Base-by-base conservation (phyloP, 2,113 vertebrate species). In the Eleginops maclovinus region DNA sequence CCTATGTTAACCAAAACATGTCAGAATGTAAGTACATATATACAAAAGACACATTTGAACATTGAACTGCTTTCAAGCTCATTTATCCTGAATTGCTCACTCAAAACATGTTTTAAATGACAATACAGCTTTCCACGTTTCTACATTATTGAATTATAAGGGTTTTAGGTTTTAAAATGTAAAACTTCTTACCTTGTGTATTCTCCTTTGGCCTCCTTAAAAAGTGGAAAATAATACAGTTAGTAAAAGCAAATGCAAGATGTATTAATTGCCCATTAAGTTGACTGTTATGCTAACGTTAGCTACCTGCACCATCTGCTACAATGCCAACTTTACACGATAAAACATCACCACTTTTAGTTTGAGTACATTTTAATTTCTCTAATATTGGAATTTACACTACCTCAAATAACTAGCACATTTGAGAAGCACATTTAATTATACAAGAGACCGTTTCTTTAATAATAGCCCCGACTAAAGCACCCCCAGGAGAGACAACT, bases 191-290 rank as follows among this genome's bases (percentile, higher is more conserved):
- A 99, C 98, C 97, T 97, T 89, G 86, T 95, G 88, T 96, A 97
- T 93, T 98, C 96, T 61, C 98, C 97, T 90, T 97, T 97, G 63
- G 96, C 95, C 94, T 99, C 98, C 98, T 99, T 82, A 61, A 95
- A 96, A 91, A 88, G 64, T 9, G 66, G 10, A 44, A 90, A 54
- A 93, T 31, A 88, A 81, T 10, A 7, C 15, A 85, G 88, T 89
- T 75, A 4, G 73, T 80, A 26, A 44, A 40, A 24, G 16, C 21
- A 31, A 46, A 58, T 21, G 15, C 7, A 26, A 13, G 1, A 72
- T 41, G 24, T 26, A 17, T 4, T 49, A 15, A 59, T 41, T 11
- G 40, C 15, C 16, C 12, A 4, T 2, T 41, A 4, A 47, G 4
- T 26, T 46, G 26, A 65, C 11, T 7, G 26, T 50, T 65, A 26